Percentiles rank a stretch among this genome's conserved stretches.
Evolutionary conservation across 2,888 invertebrate species (phyloP).

Genomic region (Nemotelus pantherinus): DNA sequence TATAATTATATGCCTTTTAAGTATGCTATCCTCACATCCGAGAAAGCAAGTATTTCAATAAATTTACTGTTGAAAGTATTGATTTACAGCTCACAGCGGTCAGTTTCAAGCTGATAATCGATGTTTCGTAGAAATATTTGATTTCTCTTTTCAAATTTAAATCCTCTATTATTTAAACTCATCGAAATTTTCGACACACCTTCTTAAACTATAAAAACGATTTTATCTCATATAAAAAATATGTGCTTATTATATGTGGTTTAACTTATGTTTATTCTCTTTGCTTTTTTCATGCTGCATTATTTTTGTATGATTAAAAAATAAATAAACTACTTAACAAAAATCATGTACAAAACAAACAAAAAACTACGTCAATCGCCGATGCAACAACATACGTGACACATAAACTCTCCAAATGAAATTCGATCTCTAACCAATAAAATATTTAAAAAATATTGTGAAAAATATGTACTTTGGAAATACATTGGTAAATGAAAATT

Average conservation of each 20-base stretch:
- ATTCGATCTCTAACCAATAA: too few relatives aligned
- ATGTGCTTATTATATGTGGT: conserved; percentile 34
- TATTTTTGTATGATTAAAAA: conserved; percentile 42
- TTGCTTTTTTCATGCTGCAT: conserved; percentile 52
- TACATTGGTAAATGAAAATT: not conserved
- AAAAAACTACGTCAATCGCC: conserved; percentile 3
- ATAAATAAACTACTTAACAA: not conserved
- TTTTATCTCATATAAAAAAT: conserved; percentile 4
- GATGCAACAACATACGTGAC: too few relatives aligned
- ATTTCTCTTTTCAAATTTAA: too few relatives aligned
- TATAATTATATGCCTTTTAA: too few relatives aligned
- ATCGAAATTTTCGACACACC: not conserved
- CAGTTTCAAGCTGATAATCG: too few relatives aligned
- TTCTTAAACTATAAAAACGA: not conserved
- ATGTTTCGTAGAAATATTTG: too few relatives aligned
- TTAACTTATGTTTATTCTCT: conserved; percentile 43
- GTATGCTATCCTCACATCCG: too few relatives aligned
- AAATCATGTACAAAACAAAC: not conserved
- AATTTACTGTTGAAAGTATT: too few relatives aligned
- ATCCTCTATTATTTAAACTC: not conserved
- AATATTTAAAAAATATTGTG: too few relatives aligned
- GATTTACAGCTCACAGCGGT: too few relatives aligned
- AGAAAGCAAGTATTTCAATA: too few relatives aligned
- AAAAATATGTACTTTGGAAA: not conserved
- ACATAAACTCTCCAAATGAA: too few relatives aligned